Percentiles rank a stretch among this genome's conserved stretches.
Evolutionary conservation across 2,113 vertebrate genomes (phyloP).

Genomic region (Psilopsiagon aurifrons): DNA sequence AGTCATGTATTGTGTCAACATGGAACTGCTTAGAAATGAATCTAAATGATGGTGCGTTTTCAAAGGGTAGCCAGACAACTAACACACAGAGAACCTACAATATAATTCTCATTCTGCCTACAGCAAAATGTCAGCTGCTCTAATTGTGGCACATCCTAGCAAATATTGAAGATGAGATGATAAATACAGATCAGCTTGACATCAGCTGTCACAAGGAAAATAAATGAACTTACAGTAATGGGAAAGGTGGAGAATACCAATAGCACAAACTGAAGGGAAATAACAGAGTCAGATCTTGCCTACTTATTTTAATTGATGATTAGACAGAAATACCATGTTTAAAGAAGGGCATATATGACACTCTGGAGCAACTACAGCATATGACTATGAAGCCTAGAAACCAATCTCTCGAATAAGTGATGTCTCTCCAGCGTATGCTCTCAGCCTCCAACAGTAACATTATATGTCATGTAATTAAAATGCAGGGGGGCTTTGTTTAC

Average conservation of each 20-base stretch:
- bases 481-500: not conserved
- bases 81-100: not conserved
- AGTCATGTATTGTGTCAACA: not conserved
- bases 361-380: not conserved
- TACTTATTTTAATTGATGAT: constrained; percentile 2
- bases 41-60: not conserved
- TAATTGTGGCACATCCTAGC: constrained; percentile 47
- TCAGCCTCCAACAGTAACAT: not conserved
- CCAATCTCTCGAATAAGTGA: not conserved
- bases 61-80: not conserved
- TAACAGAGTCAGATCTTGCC: not conserved
- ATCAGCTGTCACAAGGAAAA: constrained; percentile 49
- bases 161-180: constrained; percentile 59
- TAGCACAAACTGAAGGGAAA: not conserved
- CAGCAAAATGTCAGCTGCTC: constrained; percentile 55
- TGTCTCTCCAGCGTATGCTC: not conserved
- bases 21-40: not conserved
- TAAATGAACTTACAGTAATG: constrained; percentile 6
- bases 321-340: not conserved
- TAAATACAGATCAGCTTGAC: constrained; percentile 42
- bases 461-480: not conserved
- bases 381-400: not conserved
- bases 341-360: not conserved
- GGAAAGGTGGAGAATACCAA: constrained; percentile 8
- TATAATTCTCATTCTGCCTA: constrained; percentile 20